Base-by-base conservation (phyloP, 2,113 vertebrate genomes). In the Pituophis catenifer region DNA sequence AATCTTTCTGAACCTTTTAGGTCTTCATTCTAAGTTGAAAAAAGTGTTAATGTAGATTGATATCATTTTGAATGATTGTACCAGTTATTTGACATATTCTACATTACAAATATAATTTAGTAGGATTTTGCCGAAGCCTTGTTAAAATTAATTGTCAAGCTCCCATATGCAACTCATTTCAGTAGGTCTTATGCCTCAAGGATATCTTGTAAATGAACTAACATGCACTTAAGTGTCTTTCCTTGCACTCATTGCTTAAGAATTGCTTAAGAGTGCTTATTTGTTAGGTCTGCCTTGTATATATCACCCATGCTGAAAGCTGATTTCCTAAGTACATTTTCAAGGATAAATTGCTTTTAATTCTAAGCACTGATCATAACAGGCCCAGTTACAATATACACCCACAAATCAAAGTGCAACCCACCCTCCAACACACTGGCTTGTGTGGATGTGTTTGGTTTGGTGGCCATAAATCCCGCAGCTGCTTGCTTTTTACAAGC, bases 401-500 rank as follows among this genome's bases (percentile, higher is more conserved):
- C 54, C n/a, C 38, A 23, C 50, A 88, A 54, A 53, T 54, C 52
- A 88, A 88, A 55, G 53, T 55, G 88, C 52, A 58, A 29, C 57
- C 26, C 81, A n/a, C 52, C 33, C 52, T 23, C n/a, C 44, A 59
- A 44, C 65, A 75, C 33, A 53, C 50, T 38, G 48, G 26, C 29
- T 90, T 50, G 23, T n/a, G 23, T 65, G 50, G 38, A 50, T 86
- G 92, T 86, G 81, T 65, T 93, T 93, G 50, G 58, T 58, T 93
- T 90, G 48, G n/a, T 50, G 81, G 81, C n/a, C 89, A 93, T 93
- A 93, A 93, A 93, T 65, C 81, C 81, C n/a, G 81, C 92, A 90
- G 92, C 89, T 93, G 92, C 89, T 87, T 90, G 48, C 57, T 93
- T 90, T 93, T 93, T 93, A 93, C 92, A 93, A 87, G 89, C 89